Evolutionary conservation across 2,797 vertebrate species (phyloP).

Genomic region (Myotis daubentonii): DNA sequence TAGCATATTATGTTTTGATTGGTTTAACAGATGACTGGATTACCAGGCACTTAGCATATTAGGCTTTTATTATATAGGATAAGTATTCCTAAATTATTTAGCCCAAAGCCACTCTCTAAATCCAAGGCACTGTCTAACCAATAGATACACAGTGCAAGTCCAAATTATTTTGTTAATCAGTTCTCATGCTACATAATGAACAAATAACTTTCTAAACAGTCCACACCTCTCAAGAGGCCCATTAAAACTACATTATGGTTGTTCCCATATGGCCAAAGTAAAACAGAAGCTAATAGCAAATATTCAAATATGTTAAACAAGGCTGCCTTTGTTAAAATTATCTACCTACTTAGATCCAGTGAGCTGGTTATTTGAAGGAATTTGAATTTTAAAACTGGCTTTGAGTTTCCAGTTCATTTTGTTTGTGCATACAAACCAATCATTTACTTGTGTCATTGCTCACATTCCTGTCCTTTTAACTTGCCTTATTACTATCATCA

Average conservation of each 20-base stretch:
- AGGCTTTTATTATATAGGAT: too few relatives aligned
- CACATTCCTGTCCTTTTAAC: background rate
- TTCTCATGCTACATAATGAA: background rate
- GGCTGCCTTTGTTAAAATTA: background rate
- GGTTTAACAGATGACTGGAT: too few relatives aligned
- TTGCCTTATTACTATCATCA: background rate
- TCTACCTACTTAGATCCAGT: background rate
- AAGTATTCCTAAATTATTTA: constrained; percentile 4
- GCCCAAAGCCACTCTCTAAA: background rate
- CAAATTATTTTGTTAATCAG: background rate
- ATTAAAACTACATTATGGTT: background rate
- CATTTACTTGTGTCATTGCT: background rate
- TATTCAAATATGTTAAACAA: constrained; percentile 32
- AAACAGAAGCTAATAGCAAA: background rate
- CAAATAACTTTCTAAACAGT: background rate
- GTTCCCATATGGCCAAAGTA: background rate
- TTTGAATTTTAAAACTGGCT: background rate
- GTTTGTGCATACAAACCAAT: background rate
- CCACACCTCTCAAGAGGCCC: background rate
- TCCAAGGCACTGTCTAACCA: background rate
- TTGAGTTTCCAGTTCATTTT: background rate
- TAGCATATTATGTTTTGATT: too few relatives aligned
- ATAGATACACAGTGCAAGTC: background rate
- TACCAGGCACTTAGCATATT: too few relatives aligned
- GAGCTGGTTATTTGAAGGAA: background rate